Evolutionary conservation across 2,797 vertebrate genomes (phyloP).

Genomic region (Avahi laniger): DNA sequence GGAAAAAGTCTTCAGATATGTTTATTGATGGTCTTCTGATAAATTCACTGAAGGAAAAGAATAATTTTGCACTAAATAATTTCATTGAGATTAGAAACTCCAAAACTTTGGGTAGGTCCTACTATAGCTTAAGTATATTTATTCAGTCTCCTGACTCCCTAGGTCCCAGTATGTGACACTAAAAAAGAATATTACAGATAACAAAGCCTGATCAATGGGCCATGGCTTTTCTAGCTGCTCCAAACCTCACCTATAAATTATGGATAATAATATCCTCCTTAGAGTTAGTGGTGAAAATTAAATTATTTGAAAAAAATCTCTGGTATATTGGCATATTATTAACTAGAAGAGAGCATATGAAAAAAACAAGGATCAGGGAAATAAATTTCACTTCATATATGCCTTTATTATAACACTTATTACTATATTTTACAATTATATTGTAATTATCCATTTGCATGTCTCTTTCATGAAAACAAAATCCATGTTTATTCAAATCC

Average conservation of each 20-base stretch:
- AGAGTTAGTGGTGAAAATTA: background rate
- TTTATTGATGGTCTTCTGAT: background rate
- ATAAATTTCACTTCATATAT: background rate
- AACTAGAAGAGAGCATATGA: background rate
- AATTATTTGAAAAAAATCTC: background rate
- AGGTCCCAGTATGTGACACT: background rate
- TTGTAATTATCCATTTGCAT: background rate
- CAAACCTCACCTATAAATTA: background rate
- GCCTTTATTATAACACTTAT: background rate
- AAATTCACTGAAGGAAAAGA: background rate
- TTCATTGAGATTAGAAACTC: background rate
- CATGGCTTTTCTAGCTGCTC: background rate
- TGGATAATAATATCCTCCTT: background rate
- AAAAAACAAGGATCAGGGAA: background rate
- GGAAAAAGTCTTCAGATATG: background rate
- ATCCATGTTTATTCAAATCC: background rate
- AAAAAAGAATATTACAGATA: background rate
- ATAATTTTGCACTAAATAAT: background rate
- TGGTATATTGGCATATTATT: background rate
- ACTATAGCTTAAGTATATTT: background rate
- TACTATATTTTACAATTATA: background rate
- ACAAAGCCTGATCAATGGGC: background rate
- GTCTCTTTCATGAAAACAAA: slow-evolving; percentile 27
- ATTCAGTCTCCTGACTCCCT: background rate
- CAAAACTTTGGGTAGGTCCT: background rate